Conservation (phyloP, 2,797 vertebrate species). For the Clarias fuscus region DNA sequence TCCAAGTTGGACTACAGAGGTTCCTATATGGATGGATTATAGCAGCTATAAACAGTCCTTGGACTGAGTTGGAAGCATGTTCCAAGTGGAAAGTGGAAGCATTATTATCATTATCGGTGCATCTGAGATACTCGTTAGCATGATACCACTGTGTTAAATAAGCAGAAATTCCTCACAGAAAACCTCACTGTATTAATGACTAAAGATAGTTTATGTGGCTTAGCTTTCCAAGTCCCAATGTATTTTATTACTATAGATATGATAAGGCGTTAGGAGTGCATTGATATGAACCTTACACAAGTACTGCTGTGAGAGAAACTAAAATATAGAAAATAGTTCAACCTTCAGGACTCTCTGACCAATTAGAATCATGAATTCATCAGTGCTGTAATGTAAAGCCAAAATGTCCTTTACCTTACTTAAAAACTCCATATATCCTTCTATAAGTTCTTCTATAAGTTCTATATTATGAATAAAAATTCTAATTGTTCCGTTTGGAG, state of each 20-base stretch:
- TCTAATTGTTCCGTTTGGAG: not conserved
- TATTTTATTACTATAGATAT: not conserved
- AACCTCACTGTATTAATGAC: not conserved
- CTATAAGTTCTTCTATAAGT: too few relatives aligned
- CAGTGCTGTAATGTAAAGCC: not conserved
- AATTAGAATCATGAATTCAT: not conserved
- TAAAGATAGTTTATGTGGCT: not conserved
- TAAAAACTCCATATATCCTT: not conserved
- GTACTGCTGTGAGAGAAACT: not conserved
- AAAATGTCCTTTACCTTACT: not conserved
- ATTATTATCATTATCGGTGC: not conserved
- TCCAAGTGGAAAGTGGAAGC: too few relatives aligned
- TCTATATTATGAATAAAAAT: not conserved
- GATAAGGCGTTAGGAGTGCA: not conserved
- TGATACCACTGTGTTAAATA: not conserved
- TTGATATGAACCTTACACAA: not conserved
- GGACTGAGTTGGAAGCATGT: too few relatives aligned
- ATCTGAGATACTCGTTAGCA: not conserved
- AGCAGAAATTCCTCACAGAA: not conserved
- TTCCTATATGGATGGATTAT: too few relatives aligned
- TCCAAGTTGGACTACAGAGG: too few relatives aligned
- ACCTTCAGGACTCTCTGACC: not conserved
- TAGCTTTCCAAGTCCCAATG: not conserved
- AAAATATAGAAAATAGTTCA: not conserved
- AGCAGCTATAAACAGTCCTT: not conserved